Conservation (phyloP, 1,140 invertebrate species). For the Leptinotarsa defecta region DNA sequence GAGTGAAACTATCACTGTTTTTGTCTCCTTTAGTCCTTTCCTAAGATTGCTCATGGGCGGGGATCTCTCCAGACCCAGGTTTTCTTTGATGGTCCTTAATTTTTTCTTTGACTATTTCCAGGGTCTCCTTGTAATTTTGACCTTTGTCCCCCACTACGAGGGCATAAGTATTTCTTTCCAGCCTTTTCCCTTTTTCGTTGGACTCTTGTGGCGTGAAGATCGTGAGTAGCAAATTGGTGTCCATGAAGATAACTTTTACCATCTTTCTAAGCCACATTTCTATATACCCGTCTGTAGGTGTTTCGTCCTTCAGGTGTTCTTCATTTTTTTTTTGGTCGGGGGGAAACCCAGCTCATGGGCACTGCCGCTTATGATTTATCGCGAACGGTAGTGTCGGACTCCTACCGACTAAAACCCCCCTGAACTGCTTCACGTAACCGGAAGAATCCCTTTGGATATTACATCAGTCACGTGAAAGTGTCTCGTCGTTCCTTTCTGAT, state of each 20-base stretch:
- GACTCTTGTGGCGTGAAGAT: constrained; percentile 9
- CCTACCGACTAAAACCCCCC: no score
- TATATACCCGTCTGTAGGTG: not conserved
- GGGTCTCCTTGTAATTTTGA: not conserved
- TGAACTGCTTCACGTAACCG: no score
- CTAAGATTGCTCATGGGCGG: not conserved
- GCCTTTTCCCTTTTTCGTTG: no score
- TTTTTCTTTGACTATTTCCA: constrained; percentile 2
- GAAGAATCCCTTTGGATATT: no score
- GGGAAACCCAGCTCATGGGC: no score
- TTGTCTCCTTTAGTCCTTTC: not conserved
- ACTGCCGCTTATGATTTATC: no score
- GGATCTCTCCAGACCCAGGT: no score
- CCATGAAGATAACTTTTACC: constrained; percentile 19
- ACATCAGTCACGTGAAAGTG: no score
- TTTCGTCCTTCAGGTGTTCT: constrained; percentile 5
- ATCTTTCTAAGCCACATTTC: constrained; percentile 15
- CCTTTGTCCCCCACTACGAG: not conserved
- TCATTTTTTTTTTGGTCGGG: no score
- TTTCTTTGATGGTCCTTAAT: not conserved
- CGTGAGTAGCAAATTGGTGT: not conserved
- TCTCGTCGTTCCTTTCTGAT: no score
- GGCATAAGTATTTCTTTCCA: not conserved
- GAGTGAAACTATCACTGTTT: no score
- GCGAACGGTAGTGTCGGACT: no score